Evolutionary conservation across 2,797 vertebrate species (phyloP), one percentile per base, ranked within the genome.

Genomic region (Helostoma temminkii): DNA sequence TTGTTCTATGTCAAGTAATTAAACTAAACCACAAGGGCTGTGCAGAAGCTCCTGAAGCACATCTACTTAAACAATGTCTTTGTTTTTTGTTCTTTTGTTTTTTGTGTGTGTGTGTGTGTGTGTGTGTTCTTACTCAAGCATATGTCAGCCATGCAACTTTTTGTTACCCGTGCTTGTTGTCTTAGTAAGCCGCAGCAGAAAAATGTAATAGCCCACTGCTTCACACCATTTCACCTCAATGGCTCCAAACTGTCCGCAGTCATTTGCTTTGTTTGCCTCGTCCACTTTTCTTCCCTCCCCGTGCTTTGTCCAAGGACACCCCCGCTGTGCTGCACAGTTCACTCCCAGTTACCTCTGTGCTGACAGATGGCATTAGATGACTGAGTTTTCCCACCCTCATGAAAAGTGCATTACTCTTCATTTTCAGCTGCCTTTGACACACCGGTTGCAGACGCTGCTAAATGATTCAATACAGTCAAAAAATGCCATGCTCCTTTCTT

Each of bases 361-460:
- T 89, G 91, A 90, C 74, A 84, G 82, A 90, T 83, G 85, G 64
- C 70, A 66, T 85, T 74, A 80, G 80, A 84, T 88, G 80, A 87
- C 74, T 57, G 72, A 82, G 82, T 76, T 88, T 82, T 71, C 74
- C 57, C 77, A 32, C 58, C 62, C 53, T 28, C 46, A 37, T 76
- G 73, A 87, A 76, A 88, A 81, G 63, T 72, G 41, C 66, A 90
- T 92, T 93, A 80, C 56, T 90, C 85, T 88, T 92, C 61, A 88
- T 92, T 90, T 85, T 48, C 19, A 25, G 56, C 30, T 9, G 4
- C 32, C 16, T 74, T 32, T 85, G 71, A 78, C 68, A 83, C 22
- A 9, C 50, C 5, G 1, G 19, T 53, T 53, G 66, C 54, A 70
- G 47, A 71, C 22, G 25, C 42, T 61, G 70, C 53, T 66, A 81